Evolutionary conservation across 2,113 vertebrate species (phyloP), one percentile per base, ranked within the genome.

Genomic region (Heterocephalus glaber): DNA sequence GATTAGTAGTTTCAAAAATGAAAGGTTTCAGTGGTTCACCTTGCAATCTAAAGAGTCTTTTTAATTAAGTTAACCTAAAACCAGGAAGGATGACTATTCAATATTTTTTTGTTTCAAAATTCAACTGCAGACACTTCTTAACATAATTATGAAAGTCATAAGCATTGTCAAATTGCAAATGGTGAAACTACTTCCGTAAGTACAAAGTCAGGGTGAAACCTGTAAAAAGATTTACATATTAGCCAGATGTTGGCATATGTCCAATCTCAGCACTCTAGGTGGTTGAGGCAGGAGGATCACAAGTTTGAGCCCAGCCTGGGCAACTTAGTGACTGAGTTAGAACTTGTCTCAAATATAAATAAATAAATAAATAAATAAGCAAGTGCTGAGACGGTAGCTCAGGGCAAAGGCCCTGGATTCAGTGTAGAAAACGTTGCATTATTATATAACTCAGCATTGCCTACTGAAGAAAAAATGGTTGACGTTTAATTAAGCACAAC

Each of bases 101-200:
- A 16, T 81, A 72, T 26, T 65, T 93, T 49, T 76, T 90, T 41
- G 7, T 85, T 90, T 87, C 38, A 89, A 44, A 96, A 68, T 56
- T 94, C n/a, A 60, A 17, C 56, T 26, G 44, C 20, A 81, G 89
- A 44, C 2, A 44, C 82, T 90, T 95, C 11, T 74, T 90, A 52
- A 63, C 14, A 10, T 24, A 58, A 84, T 85, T 61, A 56, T 60
- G 86, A 88, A 87, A 84, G 41, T 58, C 61, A 90, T 63, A 94
- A 66, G 7, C 24, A 60, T 7, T 13, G 63, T 66, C 1, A 76
- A 63, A 41, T 76, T 81, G 58, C 79, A 77, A 79, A 41, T 66
- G 22, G 3, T 74, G 10, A 60, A 92, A 94, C 28, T 33, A 49
- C 54, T 28, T 79, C 1, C 49, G 22, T 61, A 41, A 47, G 41